A percentile compares a stretch with the other conserved stretches of the same genome.
phyloP scores from a whole-genome alignment of 2,888 invertebrate genomes.

The Parnassius smintheus region DNA sequence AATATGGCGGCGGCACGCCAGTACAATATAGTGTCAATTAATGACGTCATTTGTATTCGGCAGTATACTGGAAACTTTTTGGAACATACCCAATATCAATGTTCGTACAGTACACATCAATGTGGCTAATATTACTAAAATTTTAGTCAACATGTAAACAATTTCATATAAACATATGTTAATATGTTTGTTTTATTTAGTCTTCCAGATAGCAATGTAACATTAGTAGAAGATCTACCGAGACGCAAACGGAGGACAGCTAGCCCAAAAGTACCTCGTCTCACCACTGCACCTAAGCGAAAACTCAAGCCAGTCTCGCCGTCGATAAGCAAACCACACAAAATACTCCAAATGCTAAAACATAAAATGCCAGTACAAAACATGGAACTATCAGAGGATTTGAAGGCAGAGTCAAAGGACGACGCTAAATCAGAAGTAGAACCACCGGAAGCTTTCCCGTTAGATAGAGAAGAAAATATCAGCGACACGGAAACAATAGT shows the following conservation, averaged over 20 bases:
- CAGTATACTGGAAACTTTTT: too few relatives aligned
- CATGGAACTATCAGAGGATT: slow-evolving; percentile 28
- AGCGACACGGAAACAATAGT: slow-evolving; percentile 63
- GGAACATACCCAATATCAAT: too few relatives aligned
- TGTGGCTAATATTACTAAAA: too few relatives aligned
- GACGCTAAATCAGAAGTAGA: slow-evolving; percentile 47
- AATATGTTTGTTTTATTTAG: slow-evolving; percentile 37
- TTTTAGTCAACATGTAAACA: too few relatives aligned
- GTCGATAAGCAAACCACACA: slow-evolving; percentile 52
- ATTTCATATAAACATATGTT: too few relatives aligned
- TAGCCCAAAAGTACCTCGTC: slow-evolving; percentile 52
- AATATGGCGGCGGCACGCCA: too few relatives aligned
- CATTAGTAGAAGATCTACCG: slow-evolving; percentile 57
- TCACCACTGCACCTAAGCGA: slow-evolving; percentile 55
- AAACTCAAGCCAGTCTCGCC: slow-evolving; percentile 56
- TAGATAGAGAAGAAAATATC: slow-evolving; percentile 59
- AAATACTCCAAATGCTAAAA: slow-evolving; percentile 64
- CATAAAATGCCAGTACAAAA: slow-evolving; percentile 52
- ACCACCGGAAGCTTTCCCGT: slow-evolving; percentile 64
- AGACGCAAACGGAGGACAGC: slow-evolving; percentile 51
- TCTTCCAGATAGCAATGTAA: slow-evolving; percentile 56
- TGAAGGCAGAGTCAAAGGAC: slow-evolving; percentile 42
- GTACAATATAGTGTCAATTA: too few relatives aligned
- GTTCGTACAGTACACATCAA: too few relatives aligned
- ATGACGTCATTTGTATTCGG: too few relatives aligned